Evolutionary conservation across 2,797 vertebrate species (phyloP), one percentile per base, ranked within the genome.

Genomic region (Tangara arthus): DNA sequence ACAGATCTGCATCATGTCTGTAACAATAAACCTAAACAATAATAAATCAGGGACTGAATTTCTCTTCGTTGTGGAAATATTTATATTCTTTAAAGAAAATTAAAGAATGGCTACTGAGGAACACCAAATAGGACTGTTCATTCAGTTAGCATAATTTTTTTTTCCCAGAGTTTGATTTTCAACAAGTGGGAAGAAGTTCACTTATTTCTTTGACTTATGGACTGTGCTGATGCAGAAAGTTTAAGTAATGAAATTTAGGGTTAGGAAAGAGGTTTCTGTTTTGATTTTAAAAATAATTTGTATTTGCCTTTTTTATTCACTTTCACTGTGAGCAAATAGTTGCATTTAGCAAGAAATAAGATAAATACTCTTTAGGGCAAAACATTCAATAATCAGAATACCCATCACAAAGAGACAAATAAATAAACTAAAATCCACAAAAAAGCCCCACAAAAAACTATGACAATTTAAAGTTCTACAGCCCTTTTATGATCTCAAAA

Each of bases 1-100:
- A 22, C 37, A 89, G 27, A 60, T 42, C 15, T 9, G 3, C 12
- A 30, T 18, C 0, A 0, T 32, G 8, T 4, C 19, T 34, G 12
- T 49, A 46, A 79, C 7, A 20, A 13, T 12, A 59, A 28, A 89
- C 37, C 11, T 37, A 32, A 92, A 35, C 7, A 60, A 5, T 32
- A 90, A 35, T 42, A 60, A 78, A 65, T 7, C 5, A 56, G 26
- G 11, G 12, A 34, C 16, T 2, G 1, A 69, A 24, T 70, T 75
- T 79, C 5, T 71, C 19, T 59, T 61, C 3, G 10, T 53, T 26
- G 47, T 35, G 15, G 19, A 64, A 79, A 47, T 49, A 19, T 21
- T 68, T 65, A 2, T 46, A 2, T 63, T 73, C 39, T 68, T 72
- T 44, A 35, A 44, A 24, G 39, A 76, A 78, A 76, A 65, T 8